Evolutionary conservation across 1,140 invertebrate genomes (phyloP).

Genomic region (Bicyclus anynana): DNA sequence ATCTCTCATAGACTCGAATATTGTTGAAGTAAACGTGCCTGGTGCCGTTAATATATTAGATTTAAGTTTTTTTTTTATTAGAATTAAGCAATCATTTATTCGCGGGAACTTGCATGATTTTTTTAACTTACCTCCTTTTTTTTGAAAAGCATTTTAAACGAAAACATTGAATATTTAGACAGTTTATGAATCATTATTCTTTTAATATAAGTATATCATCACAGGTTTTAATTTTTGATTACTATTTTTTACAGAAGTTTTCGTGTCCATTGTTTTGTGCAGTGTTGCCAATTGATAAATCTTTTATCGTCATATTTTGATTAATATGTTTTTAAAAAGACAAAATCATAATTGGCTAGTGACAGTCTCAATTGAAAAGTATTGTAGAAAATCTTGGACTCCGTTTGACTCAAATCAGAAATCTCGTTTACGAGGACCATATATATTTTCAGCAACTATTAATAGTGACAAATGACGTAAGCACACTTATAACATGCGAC

Average conservation of each 20-base stretch:
- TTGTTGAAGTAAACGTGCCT: slow-evolving; percentile 68
- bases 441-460: slow-evolving; percentile 23
- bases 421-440: neutral
- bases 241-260: slow-evolving; percentile 10
- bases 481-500: neutral
- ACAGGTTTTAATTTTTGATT: slow-evolving; percentile 65
- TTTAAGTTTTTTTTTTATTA: slow-evolving; percentile 43
- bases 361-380: slow-evolving; percentile 40
- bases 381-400: slow-evolving; percentile 39
- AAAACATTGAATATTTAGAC: slow-evolving; percentile 28
- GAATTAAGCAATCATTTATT: slow-evolving; percentile 26
- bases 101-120: slow-evolving; percentile 56
- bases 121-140: slow-evolving; percentile 53
- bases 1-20: slow-evolving; percentile 44
- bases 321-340: slow-evolving; percentile 62
- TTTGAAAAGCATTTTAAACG: slow-evolving; percentile 28
- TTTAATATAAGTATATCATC: slow-evolving; percentile 22
- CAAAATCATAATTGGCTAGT: slow-evolving; percentile 33
- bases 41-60: slow-evolving; percentile 29
- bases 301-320: slow-evolving; percentile 64
- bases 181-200: slow-evolving; percentile 21
- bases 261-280: slow-evolving; percentile 20
- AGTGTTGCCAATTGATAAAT: slow-evolving; percentile 36
- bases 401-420: slow-evolving; percentile 41
- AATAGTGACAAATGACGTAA: neutral